Evolutionary conservation across 2,113 vertebrate genomes (phyloP).

Genomic region (Actenoides lindsayi): DNA sequence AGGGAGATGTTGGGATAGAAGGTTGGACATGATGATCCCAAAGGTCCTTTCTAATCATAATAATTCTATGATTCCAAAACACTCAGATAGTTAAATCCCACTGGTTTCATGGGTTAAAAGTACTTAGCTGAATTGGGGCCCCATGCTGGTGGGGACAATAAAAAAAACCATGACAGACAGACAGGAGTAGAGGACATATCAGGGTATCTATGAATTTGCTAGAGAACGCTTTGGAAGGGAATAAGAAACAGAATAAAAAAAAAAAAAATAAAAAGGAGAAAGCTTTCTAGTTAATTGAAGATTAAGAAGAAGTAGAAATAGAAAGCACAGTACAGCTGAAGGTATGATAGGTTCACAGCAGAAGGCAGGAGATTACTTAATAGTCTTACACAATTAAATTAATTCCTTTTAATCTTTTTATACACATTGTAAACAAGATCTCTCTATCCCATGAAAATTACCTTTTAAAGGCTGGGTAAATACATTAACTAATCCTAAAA

Average conservation of each 20-base stretch:
- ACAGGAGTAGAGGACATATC: not conserved
- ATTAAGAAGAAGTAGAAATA: constrained; percentile 40
- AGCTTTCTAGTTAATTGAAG: constrained; percentile 53
- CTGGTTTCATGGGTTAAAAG: constrained; percentile 4
- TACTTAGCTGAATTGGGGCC: not conserved
- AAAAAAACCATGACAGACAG: not conserved
- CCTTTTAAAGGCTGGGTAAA: constrained; percentile 64
- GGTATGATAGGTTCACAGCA: constrained; percentile 33
- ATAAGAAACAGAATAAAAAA: not conserved
- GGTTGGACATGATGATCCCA: too few relatives aligned
- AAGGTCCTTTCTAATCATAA: too few relatives aligned
- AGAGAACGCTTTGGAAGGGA: not conserved
- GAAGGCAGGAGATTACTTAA: constrained; percentile 62
- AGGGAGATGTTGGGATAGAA: too few relatives aligned
- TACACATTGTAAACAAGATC: constrained; percentile 66
- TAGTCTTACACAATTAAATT: constrained; percentile 71
- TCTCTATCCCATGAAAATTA: constrained; percentile 64
- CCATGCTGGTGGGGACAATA: not conserved
- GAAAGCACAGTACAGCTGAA: constrained; percentile 12
- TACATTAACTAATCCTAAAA: constrained; percentile 66
- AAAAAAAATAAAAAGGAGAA: not conserved
- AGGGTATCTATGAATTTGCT: not conserved
- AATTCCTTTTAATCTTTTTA: constrained; percentile 74
- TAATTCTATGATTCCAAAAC: not conserved
- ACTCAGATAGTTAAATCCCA: constrained; percentile 8